Evolutionary conservation across 2,113 vertebrate species (phyloP).

Genomic region (Xenopus tropicalis): UCB_Xtro_10.0 CM004445.2:9962501-9963000

Average conservation of each 20-base stretch:
- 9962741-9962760: constrained; percentile 95
- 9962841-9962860: constrained; percentile 88
- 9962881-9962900: constrained; percentile 89
- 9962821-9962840: constrained; percentile 99
- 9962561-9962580: no score
- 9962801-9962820: constrained; percentile 95
- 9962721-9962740: constrained; percentile 88
- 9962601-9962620: no score
- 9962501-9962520: no score
- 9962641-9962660: neutral
- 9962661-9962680: constrained; percentile 83
- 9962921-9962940: constrained; percentile 91
- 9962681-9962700: constrained; percentile 91
- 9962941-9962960: constrained; percentile 90
- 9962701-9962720: constrained; percentile 90
- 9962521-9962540: no score
- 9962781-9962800: constrained; percentile 88
- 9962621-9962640: no score
- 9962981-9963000: constrained; percentile 93
- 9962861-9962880: constrained; percentile 86
- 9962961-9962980: constrained; percentile 92
- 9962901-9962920: constrained; percentile 91
- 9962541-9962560: no score
- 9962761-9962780: constrained; percentile 97
- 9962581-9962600: no score